These are phyloP conservation scores for Pyrocoelia pectoralis DNA, from an alignment of 2,888 invertebrate species.

Conservation along the genomic window DNA sequence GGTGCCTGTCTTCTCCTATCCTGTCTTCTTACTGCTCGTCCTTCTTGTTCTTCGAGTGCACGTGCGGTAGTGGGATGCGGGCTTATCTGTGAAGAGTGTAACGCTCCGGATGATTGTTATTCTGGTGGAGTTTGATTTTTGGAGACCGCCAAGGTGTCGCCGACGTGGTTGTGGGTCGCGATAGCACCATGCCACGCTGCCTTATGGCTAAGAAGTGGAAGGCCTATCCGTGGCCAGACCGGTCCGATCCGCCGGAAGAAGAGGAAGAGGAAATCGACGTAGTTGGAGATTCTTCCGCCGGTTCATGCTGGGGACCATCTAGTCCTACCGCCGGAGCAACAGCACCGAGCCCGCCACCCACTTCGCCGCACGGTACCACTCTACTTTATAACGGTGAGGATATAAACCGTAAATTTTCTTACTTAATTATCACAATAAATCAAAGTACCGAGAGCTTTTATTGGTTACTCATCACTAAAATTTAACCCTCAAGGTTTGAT, in stretches of 20 bases:
- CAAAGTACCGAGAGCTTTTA: not conserved
- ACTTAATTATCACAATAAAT: conserved; percentile 6
- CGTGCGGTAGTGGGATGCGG: conserved; percentile 42
- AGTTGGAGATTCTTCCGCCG: conserved; percentile 71
- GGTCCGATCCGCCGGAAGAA: conserved; percentile 59
- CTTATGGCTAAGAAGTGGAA: conserved; percentile 97
- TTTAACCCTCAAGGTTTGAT: conserved; percentile 4
- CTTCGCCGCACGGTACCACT: conserved; percentile 72
- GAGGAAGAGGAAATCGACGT: conserved; percentile 85
- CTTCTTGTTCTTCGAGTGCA: conserved; percentile 46
- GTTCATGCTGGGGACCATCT: conserved; percentile 75
- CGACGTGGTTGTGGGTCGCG: conserved; percentile 62
- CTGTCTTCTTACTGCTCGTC: conserved; percentile 49
- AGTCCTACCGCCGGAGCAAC: conserved; percentile 80
- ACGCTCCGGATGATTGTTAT: conserved; percentile 35
- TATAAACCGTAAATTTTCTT: conserved; percentile 15
- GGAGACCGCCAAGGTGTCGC: conserved; percentile 54
- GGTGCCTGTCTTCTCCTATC: conserved; percentile 60
- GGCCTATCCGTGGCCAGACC: conserved; percentile 80
- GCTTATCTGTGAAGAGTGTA: conserved; percentile 32
- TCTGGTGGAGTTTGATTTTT: conserved; percentile 35
- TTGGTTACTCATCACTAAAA: not conserved
- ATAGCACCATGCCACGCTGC: conserved; percentile 88
- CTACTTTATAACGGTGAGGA: conserved; percentile 78
- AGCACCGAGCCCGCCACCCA: conserved; percentile 77